Conservation (phyloP, 2,888 invertebrate species). For the Dynastes hyllus region DNA sequence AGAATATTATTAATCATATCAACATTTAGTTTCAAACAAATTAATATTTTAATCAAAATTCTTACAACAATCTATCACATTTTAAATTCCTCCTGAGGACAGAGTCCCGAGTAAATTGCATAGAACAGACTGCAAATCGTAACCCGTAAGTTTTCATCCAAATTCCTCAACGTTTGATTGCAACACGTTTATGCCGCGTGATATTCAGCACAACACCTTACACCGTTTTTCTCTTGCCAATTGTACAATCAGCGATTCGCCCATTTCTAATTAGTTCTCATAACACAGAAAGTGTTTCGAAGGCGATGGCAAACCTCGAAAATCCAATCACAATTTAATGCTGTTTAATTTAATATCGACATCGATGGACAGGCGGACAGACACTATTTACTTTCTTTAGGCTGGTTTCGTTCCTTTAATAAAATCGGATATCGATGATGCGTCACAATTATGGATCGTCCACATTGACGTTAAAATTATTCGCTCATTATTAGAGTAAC, state of each 20-base stretch:
- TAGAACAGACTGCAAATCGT: no score
- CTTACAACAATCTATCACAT: no score
- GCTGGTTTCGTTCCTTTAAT: slow-evolving; percentile 17
- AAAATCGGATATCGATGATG: slow-evolving; percentile 28
- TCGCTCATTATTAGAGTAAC: not conserved
- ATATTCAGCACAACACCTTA: not conserved
- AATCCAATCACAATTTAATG: slow-evolving; percentile 29
- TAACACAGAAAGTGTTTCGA: slow-evolving; percentile 2
- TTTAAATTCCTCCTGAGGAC: no score
- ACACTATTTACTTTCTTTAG: slow-evolving; percentile 23
- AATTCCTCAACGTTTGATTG: not conserved
- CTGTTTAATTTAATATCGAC: slow-evolving; percentile 28
- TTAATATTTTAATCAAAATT: no score
- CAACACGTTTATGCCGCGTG: not conserved
- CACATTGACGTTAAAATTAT: slow-evolving; percentile 23
- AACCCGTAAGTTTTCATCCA: not conserved
- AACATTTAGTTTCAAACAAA: no score
- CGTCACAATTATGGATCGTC: slow-evolving; percentile 7
- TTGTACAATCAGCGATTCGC: not conserved
- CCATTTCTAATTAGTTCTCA: slow-evolving; percentile 17
- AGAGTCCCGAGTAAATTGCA: no score
- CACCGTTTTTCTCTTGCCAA: not conserved
- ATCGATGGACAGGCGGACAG: slow-evolving; percentile 22
- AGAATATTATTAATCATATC: no score
- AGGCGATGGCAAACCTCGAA: slow-evolving; percentile 2